These are phyloP conservation scores for Leistus spinibarbis DNA, from an alignment of 2,888 invertebrate species.

Conservation along the genomic window DNA sequence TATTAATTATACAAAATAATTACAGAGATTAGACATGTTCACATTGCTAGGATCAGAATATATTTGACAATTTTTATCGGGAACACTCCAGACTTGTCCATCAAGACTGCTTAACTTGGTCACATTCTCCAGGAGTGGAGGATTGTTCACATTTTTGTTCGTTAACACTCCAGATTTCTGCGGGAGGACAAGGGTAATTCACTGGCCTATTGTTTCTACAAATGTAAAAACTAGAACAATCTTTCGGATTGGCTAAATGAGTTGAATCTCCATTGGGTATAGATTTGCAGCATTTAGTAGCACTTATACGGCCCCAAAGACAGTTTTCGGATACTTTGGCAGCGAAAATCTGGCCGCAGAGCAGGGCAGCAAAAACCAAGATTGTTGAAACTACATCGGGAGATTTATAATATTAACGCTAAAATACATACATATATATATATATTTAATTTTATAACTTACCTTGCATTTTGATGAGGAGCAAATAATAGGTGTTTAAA, in stretches of 20 bases:
- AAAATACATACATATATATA: conserved; percentile 12
- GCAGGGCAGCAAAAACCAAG: no score
- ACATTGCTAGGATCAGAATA: no score
- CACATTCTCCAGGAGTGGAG: background rate
- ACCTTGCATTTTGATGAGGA: no score
- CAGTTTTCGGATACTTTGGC: conserved; percentile 9
- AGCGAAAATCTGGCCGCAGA: no score
- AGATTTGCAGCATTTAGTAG: background rate
- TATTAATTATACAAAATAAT: no score
- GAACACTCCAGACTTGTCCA: no score
- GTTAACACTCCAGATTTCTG: background rate
- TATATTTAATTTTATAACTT: conserved; percentile 13
- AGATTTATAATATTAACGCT: conserved; percentile 12
- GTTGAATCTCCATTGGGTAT: conserved; percentile 14
- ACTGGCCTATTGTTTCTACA: background rate
- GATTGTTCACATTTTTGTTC: background rate
- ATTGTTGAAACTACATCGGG: no score
- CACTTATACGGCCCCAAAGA: conserved; percentile 1
- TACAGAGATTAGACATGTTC: no score
- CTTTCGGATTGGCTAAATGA: conserved; percentile 9
- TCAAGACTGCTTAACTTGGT: no score
- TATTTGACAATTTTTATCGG: no score
- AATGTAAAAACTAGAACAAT: conserved; percentile 6
- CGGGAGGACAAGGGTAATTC: background rate
- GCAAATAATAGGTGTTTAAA: no score